Conservation (phyloP, 2,113 vertebrate species). For the Aleadryas rufinucha region DNA sequence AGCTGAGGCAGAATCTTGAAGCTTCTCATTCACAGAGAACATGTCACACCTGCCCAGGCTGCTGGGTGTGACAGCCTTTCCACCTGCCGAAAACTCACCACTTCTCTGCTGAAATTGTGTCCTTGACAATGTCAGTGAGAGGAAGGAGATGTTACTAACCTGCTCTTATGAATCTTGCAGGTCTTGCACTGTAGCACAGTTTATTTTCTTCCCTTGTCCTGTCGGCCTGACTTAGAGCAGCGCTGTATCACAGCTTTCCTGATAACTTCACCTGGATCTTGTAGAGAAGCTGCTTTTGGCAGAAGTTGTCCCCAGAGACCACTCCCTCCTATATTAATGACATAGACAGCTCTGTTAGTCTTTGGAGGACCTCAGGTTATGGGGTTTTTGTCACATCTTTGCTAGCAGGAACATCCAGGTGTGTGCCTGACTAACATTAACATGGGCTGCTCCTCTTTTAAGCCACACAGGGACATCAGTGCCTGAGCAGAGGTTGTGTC, state of each 20-base stretch:
- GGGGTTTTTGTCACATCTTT: neutral
- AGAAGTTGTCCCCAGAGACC: neutral
- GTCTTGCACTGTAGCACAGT: neutral
- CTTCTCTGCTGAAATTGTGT: neutral
- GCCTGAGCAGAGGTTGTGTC: neutral
- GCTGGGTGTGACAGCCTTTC: neutral
- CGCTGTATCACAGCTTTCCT: neutral
- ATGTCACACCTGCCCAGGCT: neutral
- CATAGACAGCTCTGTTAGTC: neutral
- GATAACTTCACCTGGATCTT: neutral
- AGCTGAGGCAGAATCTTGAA: neutral
- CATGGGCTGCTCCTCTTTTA: neutral
- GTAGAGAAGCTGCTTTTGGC: neutral
- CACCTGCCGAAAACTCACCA: no score
- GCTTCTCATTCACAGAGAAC: neutral
- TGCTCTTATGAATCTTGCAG: neutral
- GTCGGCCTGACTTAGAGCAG: neutral
- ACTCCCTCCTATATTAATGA: neutral
- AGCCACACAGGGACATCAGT: neutral
- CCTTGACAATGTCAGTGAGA: neutral
- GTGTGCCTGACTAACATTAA: accelerated
- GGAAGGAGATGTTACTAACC: neutral
- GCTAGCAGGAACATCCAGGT: neutral
- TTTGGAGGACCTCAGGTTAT: neutral
- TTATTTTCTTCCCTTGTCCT: neutral